Percentiles rank a stretch among this genome's conserved stretches.
Evolutionary conservation across 1,140 invertebrate species (phyloP).

Genomic region (Schlechtendalia chinensis): DNA sequence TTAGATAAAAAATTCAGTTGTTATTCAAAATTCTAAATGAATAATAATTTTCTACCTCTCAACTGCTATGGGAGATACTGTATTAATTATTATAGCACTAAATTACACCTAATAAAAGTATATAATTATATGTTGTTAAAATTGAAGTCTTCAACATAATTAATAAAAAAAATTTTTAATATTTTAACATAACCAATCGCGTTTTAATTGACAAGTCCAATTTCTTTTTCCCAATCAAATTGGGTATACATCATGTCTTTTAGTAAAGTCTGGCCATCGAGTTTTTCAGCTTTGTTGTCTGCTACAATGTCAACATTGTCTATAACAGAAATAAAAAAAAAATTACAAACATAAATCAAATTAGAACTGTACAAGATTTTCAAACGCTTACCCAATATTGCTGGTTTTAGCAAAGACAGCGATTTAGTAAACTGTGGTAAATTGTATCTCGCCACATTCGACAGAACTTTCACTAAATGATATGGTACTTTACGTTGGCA

Average conservation of each 20-base stretch:
- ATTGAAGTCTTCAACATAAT: too few species aligned
- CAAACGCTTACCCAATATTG: background rate
- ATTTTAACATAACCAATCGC: too few species aligned
- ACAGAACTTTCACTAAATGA: slow-evolving; percentile 24
- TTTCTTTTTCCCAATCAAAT: slow-evolving; percentile 44
- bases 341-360: background rate
- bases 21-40: too few species aligned
- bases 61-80: too few species aligned
- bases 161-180: too few species aligned
- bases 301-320: slow-evolving; percentile 40
- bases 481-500: slow-evolving; percentile 36
- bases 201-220: slow-evolving; percentile 4
- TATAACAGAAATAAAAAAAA: background rate
- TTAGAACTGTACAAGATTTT: background rate
- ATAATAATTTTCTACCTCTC: too few species aligned
- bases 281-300: slow-evolving; percentile 24
- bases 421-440: slow-evolving; percentile 36
- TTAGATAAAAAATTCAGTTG: too few species aligned
- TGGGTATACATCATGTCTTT: slow-evolving; percentile 42
- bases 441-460: slow-evolving; percentile 37
- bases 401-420: background rate
- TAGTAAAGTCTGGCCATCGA: slow-evolving; percentile 24
- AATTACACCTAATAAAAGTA: too few species aligned
- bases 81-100: too few species aligned
- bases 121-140: too few species aligned